These are phyloP conservation scores for Nasonia longicornis DNA, from an alignment of 1,140 invertebrate genomes.

Conservation along the genomic window DNA sequence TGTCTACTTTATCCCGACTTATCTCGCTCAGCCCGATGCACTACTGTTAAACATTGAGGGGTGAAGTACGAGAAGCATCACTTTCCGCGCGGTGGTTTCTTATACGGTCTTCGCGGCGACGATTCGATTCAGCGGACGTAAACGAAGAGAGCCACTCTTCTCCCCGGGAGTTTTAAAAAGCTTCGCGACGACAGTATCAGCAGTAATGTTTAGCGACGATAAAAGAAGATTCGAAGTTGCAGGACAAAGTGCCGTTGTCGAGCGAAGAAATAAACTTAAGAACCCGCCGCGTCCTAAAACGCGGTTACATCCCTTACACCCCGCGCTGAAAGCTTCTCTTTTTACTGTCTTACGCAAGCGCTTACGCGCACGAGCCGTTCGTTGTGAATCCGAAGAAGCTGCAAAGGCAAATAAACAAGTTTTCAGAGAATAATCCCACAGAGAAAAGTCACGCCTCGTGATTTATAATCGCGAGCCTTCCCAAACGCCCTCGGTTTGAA, in stretches of 20 bases:
- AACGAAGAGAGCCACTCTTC: too few relatives aligned
- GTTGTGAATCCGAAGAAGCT: background rate
- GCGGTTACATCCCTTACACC: slow-evolving; percentile 28
- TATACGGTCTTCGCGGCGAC: background rate
- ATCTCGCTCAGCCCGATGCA: background rate
- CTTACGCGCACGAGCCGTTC: background rate
- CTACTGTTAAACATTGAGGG: background rate
- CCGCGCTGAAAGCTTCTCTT: slow-evolving; percentile 48
- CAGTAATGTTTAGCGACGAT: slow-evolving; percentile 57
- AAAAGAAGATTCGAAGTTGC: slow-evolving; percentile 53
- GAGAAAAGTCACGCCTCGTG: background rate
- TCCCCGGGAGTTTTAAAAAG: background rate
- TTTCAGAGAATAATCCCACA: background rate
- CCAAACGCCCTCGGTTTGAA: background rate
- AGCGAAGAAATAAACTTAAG: slow-evolving; percentile 46
- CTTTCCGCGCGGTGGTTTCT: background rate
- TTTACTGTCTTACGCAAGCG: slow-evolving; percentile 54
- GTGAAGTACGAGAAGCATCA: background rate
- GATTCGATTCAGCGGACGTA: background rate
- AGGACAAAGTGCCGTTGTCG: background rate
- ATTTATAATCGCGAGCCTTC: background rate
- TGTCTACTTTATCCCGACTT: slow-evolving; percentile 10
- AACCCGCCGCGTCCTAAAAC: slow-evolving; percentile 20
- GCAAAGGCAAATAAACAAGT: too few relatives aligned
- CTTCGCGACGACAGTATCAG: slow-evolving; percentile 17